Evolutionary conservation across 1,140 invertebrate genomes (phyloP).

Genomic region (Trypoxylus dichotomus): DNA sequence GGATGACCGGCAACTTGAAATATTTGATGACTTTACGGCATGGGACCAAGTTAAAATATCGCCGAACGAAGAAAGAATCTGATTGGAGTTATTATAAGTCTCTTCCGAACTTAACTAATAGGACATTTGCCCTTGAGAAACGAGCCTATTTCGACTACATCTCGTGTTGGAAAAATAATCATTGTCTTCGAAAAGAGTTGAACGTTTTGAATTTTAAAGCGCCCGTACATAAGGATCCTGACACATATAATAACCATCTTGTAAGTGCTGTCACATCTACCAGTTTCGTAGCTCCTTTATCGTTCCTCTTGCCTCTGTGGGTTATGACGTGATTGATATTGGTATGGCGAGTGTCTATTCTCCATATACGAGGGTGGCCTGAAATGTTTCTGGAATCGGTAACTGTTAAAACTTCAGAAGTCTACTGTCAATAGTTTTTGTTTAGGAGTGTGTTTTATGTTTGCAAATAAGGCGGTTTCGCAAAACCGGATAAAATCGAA

Average conservation of each 20-base stretch:
- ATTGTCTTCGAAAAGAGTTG: background rate
- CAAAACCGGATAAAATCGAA: too few relatives aligned
- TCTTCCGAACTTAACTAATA: background rate
- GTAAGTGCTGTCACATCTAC: background rate
- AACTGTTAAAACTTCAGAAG: too few relatives aligned
- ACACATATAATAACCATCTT: background rate
- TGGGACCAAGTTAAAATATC: background rate
- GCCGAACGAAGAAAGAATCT: background rate
- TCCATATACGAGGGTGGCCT: too few relatives aligned
- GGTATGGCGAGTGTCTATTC: too few relatives aligned
- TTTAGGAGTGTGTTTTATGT: too few relatives aligned
- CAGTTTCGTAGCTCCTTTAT: background rate
- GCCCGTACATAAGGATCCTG: background rate
- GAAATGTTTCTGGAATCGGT: too few relatives aligned
- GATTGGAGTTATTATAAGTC: background rate
- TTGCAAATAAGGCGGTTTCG: too few relatives aligned
- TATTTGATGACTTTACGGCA: background rate
- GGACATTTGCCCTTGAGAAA: background rate
- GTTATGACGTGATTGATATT: background rate
- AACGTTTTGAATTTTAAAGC: background rate
- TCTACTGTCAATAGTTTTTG: too few relatives aligned
- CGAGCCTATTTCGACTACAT: background rate
- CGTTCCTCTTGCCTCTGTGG: background rate
- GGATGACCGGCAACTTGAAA: background rate
- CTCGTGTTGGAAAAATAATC: background rate